Percentiles rank a stretch among this genome's conserved stretches.
phyloP scores from a whole-genome alignment of 2,797 vertebrate genomes.

The Sciaenops ocellatus region DNA sequence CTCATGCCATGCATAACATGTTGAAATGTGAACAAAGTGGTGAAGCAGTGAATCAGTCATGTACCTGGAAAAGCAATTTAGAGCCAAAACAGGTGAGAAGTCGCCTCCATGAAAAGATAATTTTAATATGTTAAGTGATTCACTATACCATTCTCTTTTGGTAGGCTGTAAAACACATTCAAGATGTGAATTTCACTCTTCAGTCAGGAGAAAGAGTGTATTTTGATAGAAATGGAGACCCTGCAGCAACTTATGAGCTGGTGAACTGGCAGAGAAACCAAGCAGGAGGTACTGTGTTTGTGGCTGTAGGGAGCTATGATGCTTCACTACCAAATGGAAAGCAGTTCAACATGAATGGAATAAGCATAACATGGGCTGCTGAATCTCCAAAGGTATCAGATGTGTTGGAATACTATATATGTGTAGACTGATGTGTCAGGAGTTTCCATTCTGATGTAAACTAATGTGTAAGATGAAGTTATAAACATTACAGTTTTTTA shows the following conservation, averaged over 20 bases:
- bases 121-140: neutral
- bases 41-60: slow-evolving; percentile 45
- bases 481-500: neutral
- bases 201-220: slow-evolving; percentile 77
- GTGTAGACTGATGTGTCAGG: no score
- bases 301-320: slow-evolving; percentile 82
- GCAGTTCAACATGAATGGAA: slow-evolving; percentile 79
- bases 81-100: slow-evolving; percentile 72
- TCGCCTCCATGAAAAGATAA: neutral
- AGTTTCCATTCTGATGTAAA: neutral
- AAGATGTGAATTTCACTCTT: slow-evolving; percentile 79
- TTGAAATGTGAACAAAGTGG: slow-evolving; percentile 66
- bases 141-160: neutral
- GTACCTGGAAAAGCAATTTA: slow-evolving; percentile 54
- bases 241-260: slow-evolving; percentile 82
- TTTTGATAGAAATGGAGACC: slow-evolving; percentile 84
- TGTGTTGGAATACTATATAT: neutral
- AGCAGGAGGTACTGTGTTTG: slow-evolving; percentile 72
- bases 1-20: slow-evolving; percentile 76
- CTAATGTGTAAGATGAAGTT: neutral
- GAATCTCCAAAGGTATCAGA: slow-evolving; percentile 57
- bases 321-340: slow-evolving; percentile 74
- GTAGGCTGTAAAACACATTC: slow-evolving; percentile 76
- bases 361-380: slow-evolving; percentile 78
- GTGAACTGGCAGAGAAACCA: slow-evolving; percentile 85